These are phyloP conservation scores for Benthosema pterotum DNA, from an alignment of 2,797 vertebrate genomes.

Conservation along the genomic window DNA sequence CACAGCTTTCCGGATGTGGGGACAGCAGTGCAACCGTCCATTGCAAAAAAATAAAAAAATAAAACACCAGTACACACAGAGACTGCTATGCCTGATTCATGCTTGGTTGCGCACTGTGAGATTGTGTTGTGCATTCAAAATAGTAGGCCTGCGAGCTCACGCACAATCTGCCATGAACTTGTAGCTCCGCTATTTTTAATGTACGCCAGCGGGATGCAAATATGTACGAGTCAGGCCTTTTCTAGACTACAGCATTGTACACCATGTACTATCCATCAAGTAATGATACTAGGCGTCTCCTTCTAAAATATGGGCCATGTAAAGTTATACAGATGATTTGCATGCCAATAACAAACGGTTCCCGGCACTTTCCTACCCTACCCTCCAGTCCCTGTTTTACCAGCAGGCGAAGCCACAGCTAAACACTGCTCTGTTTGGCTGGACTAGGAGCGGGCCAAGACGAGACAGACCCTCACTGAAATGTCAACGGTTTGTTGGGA, in stretches of 20 bases:
- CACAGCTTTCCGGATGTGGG: slow-evolving; percentile 12
- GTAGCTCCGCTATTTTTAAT: too few species aligned
- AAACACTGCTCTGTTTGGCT: slow-evolving; percentile 62
- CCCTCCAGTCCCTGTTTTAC: slow-evolving; percentile 56
- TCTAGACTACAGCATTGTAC: slow-evolving; percentile 60
- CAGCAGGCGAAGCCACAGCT: slow-evolving; percentile 53
- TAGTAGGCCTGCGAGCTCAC: too few species aligned
- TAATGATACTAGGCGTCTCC: slow-evolving; percentile 30
- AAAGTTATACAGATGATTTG: slow-evolving; percentile 54
- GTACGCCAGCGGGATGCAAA: too few species aligned
- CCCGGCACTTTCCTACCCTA: slow-evolving; percentile 48
- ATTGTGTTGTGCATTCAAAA: too few species aligned
- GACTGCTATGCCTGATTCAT: too few species aligned
- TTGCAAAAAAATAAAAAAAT: too few species aligned
- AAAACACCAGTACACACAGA: slow-evolving; percentile 31
- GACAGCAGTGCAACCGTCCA: slow-evolving; percentile 4
- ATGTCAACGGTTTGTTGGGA: slow-evolving; percentile 60
- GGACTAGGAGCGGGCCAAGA: slow-evolving; percentile 58
- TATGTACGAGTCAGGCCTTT: not conserved
- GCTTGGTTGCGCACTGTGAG: too few species aligned
- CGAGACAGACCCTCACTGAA: slow-evolving; percentile 49
- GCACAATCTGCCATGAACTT: too few species aligned
- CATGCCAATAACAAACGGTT: slow-evolving; percentile 59
- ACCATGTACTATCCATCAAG: slow-evolving; percentile 50
- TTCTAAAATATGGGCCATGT: slow-evolving; percentile 27